Percentiles rank a stretch among this genome's conserved stretches.
Evolutionary conservation across 2,888 invertebrate species (phyloP).

Genomic region (Drosophila gaucha): DNA sequence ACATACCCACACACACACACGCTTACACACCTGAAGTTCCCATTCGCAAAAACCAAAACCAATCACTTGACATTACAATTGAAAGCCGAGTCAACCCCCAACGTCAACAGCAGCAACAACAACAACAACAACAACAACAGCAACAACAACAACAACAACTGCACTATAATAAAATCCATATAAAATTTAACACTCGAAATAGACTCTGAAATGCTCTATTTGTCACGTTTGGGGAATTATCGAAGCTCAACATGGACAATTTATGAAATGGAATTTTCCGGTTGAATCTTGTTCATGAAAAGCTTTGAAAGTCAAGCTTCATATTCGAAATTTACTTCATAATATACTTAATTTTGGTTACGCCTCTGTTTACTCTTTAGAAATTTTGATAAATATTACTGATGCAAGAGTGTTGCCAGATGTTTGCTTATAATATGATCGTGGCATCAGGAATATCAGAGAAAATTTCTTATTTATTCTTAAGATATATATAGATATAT

Average conservation of each 20-base stretch:
- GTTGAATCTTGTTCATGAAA: neutral
- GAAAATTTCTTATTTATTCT: too few relatives aligned
- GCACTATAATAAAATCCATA: slow-evolving; percentile 15
- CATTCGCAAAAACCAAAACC: slow-evolving; percentile 49
- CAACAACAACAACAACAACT: slow-evolving; percentile 12
- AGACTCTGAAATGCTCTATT: slow-evolving; percentile 29
- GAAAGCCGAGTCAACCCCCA: slow-evolving; percentile 49
- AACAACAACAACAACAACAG: slow-evolving; percentile 14
- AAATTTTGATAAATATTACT: too few relatives aligned
- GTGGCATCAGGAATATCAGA: too few relatives aligned
- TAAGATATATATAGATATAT: too few relatives aligned
- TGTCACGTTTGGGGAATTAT: neutral
- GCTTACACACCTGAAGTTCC: too few relatives aligned
- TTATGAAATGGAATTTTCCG: neutral
- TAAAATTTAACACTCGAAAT: slow-evolving; percentile 18
- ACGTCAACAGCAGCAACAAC: slow-evolving; percentile 9
- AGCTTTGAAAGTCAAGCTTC: too few relatives aligned
- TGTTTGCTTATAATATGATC: too few relatives aligned
- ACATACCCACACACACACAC: neutral
- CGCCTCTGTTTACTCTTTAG: too few relatives aligned
- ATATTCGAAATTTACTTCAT: too few relatives aligned
- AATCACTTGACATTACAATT: slow-evolving; percentile 73
- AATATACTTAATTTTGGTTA: too few relatives aligned
- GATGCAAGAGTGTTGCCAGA: too few relatives aligned
- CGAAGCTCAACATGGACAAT: neutral